A percentile compares a stretch with the other conserved stretches of the same genome.
Evolutionary conservation across 2,888 invertebrate genomes (phyloP).

Genomic region (Ichneumoninae sp.): DNA sequence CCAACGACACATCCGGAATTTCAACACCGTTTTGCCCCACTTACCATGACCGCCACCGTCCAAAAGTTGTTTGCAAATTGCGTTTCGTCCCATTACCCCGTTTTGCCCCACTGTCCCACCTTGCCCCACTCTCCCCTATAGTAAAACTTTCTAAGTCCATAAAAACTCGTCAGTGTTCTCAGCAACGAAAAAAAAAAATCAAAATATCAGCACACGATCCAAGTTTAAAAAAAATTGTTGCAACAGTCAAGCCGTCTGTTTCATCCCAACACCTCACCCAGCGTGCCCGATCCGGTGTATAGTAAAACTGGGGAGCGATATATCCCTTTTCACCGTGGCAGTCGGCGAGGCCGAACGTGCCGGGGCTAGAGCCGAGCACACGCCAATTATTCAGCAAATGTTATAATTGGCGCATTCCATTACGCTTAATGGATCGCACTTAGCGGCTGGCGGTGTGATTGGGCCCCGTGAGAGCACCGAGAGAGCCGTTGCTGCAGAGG

Average conservation of each 20-base stretch:
- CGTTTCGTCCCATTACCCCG: no score
- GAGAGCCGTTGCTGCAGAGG: conserved; percentile 55
- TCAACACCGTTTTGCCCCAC: no score
- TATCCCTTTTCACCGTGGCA: conserved; percentile 15
- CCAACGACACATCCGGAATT: no score
- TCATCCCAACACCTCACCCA: not conserved
- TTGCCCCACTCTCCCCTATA: no score
- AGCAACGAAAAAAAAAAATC: not conserved
- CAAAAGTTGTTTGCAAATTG: no score
- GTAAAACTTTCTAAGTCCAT: no score
- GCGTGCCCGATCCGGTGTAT: not conserved
- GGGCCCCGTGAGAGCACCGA: conserved; percentile 74
- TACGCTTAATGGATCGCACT: conserved; percentile 84
- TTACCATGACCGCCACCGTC: no score
- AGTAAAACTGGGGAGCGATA: conserved; percentile 12
- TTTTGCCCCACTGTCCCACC: no score
- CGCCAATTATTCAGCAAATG: conserved; percentile 84
- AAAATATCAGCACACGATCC: not conserved
- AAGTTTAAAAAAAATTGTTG: not conserved
- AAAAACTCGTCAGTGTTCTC: not conserved
- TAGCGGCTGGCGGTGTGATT: conserved; percentile 83
- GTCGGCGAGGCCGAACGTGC: conserved; percentile 67
- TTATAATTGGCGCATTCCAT: conserved; percentile 84
- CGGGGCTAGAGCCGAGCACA: conserved; percentile 75
- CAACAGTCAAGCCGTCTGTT: not conserved